phyloP scores from a whole-genome alignment of 2,797 vertebrate species.

The Craterocephalus amniculus region DNA sequence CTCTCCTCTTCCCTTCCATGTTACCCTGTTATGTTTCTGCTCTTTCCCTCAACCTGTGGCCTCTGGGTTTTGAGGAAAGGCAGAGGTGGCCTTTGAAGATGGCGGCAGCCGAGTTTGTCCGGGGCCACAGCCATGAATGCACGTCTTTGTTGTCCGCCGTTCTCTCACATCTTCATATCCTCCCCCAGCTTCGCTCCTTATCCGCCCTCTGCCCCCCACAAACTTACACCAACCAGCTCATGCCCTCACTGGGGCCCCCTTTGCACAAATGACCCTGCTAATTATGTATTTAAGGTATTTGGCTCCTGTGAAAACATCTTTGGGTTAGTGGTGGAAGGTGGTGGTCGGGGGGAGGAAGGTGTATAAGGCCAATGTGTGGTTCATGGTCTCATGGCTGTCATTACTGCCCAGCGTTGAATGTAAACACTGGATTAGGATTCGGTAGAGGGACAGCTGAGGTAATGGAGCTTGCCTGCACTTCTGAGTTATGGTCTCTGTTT shows the following conservation, averaged over 20 bases:
- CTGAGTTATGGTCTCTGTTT: conserved; percentile 59
- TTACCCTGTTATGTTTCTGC: conserved; percentile 70
- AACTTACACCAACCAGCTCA: conserved; percentile 65
- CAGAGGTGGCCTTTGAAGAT: conserved; percentile 81
- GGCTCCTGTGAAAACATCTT: conserved; percentile 83
- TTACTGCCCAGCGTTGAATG: conserved; percentile 74
- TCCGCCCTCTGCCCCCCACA: conserved; percentile 55
- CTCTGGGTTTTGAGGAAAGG: conserved; percentile 80
- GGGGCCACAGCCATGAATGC: conserved; percentile 76
- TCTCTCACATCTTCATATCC: conserved; percentile 71
- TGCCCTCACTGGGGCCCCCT: conserved; percentile 64
- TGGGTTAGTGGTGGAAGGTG: conserved; percentile 69
- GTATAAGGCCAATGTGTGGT: conserved; percentile 66
- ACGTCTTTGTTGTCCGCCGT: conserved; percentile 77
- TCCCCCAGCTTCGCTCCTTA: conserved; percentile 50
- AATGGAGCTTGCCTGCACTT: conserved; percentile 36
- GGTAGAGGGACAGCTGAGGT: conserved; percentile 58
- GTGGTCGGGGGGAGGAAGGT: conserved; percentile 43
- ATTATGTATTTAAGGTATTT: conserved; percentile 86
- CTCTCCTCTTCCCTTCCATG: conserved; percentile 47
- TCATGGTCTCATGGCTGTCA: conserved; percentile 79
- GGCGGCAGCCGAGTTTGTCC: conserved; percentile 75
- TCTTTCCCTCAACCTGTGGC: conserved; percentile 72
- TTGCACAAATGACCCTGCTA: conserved; percentile 80
- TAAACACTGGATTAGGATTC: conserved; percentile 81